Evolutionary conservation across 2,113 vertebrate species (phyloP), one percentile per base, ranked within the genome.

Genomic region (Alectura lathami): DNA sequence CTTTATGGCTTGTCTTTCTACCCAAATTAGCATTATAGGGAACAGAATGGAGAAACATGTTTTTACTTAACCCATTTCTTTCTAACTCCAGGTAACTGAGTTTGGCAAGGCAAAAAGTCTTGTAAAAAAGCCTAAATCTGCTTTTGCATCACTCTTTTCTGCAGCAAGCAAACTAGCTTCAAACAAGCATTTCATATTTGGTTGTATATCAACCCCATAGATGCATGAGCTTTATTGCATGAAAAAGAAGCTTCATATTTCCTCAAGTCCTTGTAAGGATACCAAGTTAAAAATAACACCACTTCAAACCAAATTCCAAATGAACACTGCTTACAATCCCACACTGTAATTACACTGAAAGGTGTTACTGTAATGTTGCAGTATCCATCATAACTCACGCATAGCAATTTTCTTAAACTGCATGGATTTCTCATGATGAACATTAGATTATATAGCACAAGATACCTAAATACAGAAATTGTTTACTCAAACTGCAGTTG

Each of bases 101-200:
- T 97, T 98, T 84, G 98, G 98, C 84, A 82, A 89, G 67, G 98
- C 98, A 4, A 97, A 98, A 34, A 97, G 98, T 57, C 97, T 99
- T 62, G 93, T 88, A 32, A 97, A 98, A 90, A 98, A 96, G 53
- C 97, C 98, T 15, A 94, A 96, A 83, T 99, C 98, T 48, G 81
- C 97, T 8, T 99, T 99, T 95, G 96, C 97, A 3, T 97, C 97
- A 47, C 95, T 98, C 36, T 96, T 99, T 60, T 91, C 96, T 4
- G 97, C 98, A 73, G 94, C 98, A 18, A 98, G 98, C 87, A 97
- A 94, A 75, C 53, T 66, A n/a, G 17, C 4, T 59, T 21, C 82
- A 29, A 74, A 82, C 53, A 57, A 54, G 23, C 20, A 3, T 17
- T 1, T 4, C 24, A 48, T 45, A n/a, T 27, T 29, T n/a, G 66